Conservation (phyloP, 2,797 vertebrate species). For the Rhinoraja longicauda region DNA sequence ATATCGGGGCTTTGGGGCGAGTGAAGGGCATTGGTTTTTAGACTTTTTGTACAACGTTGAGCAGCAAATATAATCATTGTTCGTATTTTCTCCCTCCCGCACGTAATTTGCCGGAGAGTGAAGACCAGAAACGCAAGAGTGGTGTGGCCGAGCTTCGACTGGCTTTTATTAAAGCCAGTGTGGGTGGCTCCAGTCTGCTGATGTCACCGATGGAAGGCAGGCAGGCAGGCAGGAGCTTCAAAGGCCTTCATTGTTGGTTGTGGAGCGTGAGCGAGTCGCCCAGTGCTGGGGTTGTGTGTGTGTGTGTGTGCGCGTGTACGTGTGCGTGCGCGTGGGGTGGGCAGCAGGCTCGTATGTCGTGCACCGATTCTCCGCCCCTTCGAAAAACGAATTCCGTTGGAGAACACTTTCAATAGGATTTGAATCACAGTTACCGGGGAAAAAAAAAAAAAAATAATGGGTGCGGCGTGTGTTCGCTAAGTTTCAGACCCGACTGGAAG, state of each 20-base stretch:
- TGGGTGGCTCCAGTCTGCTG: slow-evolving; percentile 71
- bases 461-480: slow-evolving; percentile 16
- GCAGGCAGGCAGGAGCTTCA: slow-evolving; percentile 67
- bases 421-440: not conserved
- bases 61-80: not conserved
- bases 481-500: not conserved
- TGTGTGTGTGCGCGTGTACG: too few relatives aligned
- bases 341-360: slow-evolving; percentile 8
- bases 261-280: slow-evolving; percentile 62
- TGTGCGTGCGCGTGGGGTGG: slow-evolving; percentile 46
- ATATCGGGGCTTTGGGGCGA: too few relatives aligned
- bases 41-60: too few relatives aligned
- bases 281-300: slow-evolving; percentile 47
- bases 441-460: not conserved
- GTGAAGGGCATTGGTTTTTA: not conserved
- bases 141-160: slow-evolving; percentile 33
- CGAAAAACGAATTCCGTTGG: not conserved
- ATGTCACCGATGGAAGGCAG: slow-evolving; percentile 72
- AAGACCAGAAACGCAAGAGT: slow-evolving; percentile 6
- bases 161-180: slow-evolving; percentile 47
- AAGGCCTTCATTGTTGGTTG: slow-evolving; percentile 94
- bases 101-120: not conserved
- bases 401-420: not conserved
- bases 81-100: not conserved
- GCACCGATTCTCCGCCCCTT: not conserved